Conservation (phyloP, 2,113 vertebrate genomes). For the Rhinolophus ferrumequinum region DNA sequence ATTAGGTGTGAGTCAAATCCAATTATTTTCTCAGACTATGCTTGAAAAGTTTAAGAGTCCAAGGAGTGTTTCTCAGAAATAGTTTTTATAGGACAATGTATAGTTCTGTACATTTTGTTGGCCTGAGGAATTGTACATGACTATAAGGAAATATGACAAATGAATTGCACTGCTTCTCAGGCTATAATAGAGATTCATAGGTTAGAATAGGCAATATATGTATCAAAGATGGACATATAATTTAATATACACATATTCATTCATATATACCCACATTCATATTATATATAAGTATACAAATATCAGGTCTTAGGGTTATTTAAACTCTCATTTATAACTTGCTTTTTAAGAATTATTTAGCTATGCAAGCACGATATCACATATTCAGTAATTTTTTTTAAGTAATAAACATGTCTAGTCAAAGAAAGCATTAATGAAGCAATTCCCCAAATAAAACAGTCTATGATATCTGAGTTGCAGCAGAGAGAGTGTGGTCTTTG, state of each 20-base stretch:
- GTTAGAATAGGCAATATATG: conserved; percentile 13
- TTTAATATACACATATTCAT: neutral
- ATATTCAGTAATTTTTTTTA: conserved; percentile 85
- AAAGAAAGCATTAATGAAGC: conserved; percentile 96
- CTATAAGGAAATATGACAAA: conserved; percentile 58
- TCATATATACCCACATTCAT: neutral
- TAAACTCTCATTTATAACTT: conserved; percentile 84
- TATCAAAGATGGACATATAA: neutral
- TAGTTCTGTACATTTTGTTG: neutral
- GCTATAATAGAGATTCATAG: neutral
- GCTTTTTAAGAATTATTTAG: conserved; percentile 86
- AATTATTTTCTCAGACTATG: neutral
- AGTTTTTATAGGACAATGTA: neutral
- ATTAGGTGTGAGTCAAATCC: neutral
- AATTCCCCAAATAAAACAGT: conserved; percentile 94
- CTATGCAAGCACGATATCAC: conserved; percentile 86
- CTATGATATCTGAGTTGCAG: conserved; percentile 92
- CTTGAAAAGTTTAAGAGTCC: conserved; percentile 49
- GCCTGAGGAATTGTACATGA: conserved; percentile 16
- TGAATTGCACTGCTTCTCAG: conserved; percentile 38
- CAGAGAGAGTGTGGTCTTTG: conserved; percentile 92
- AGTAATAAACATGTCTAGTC: conserved; percentile 96
- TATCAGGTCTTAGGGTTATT: conserved; percentile 81
- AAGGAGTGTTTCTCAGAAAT: neutral
- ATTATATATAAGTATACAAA: conserved; percentile 58